Evolutionary conservation across 2,797 vertebrate species (phyloP), one percentile per base, ranked within the genome.

Genomic region (Cirrhinus mrigala): DNA sequence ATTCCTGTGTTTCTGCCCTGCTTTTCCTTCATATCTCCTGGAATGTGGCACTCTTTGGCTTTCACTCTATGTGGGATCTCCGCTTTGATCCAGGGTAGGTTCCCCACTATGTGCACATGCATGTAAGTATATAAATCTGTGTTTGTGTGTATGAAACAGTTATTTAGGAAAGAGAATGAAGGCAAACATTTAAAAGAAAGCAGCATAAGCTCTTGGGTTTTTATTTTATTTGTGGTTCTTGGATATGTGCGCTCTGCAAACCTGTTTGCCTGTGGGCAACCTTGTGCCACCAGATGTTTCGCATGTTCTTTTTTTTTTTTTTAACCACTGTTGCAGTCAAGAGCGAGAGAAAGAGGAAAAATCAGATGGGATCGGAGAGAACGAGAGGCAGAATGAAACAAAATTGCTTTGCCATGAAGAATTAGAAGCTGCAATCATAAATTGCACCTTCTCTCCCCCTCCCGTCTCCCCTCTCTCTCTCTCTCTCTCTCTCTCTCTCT

Each of bases 31-130:
- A 70, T 90, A 79, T 79, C 87, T 90, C 90, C 87, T 93, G 94
- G 92, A 92, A 96, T 96, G 95, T 96, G 95, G 94, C 90, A 91
- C 91, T 94, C 94, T 85, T 89, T 90, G 89, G 93, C 91, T 93
- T 92, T 96, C 88, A 92, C 95, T 86, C 91, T 95, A 83, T 94
- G 92, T 91, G 94, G 93, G 92, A 92, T 95, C 89, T 94, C 86
- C 29, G 94, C 94, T 91, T 87, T 96, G 92, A 93, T 96, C 87
- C 95, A 94, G 80, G 95, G 95, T 96, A 94, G 94, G 95, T 90
- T 82, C 83, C 33, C 68, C 27, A 90, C 64, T 74, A 56, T 64
- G n/a, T 78, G 44, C 52, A 60, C 70, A 52, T 81, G 27, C 78
- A 64, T 79, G 52, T 79, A 33, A 66, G 68, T 78, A 69, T 50